Evolutionary conservation across 2,797 vertebrate genomes (phyloP).

Genomic region (Anguilla anguilla): DNA sequence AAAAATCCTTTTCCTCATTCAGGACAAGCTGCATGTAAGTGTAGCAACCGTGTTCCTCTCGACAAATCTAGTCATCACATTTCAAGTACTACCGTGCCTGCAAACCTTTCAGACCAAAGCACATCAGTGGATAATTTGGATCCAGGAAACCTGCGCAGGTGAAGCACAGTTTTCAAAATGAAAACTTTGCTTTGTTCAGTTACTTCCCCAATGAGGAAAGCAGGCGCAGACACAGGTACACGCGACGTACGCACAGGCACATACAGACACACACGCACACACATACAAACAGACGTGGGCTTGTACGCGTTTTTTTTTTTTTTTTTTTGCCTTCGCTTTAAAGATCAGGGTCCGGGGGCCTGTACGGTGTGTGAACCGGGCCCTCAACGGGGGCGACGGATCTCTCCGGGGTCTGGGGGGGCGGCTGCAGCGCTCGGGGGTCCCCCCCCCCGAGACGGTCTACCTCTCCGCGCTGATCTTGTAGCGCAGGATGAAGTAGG

Average conservation of each 20-base stretch:
- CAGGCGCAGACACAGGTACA: not conserved
- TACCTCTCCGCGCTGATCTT: slow-evolving; percentile 92
- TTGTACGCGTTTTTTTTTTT: not conserved
- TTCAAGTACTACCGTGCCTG: not conserved
- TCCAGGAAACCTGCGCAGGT: not conserved
- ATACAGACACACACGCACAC: not conserved
- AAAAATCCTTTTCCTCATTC: not conserved
- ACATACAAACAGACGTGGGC: not conserved
- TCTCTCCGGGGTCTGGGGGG: not conserved
- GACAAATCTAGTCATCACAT: not conserved
- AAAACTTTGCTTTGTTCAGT: not conserved
- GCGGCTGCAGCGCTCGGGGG: not conserved
- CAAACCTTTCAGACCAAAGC: not conserved
- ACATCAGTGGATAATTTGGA: not conserved
- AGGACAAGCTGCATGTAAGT: not conserved
- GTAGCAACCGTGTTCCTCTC: not conserved
- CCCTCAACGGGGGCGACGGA: not conserved
- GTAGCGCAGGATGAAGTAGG: slow-evolving; percentile 90
- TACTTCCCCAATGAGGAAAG: not conserved
- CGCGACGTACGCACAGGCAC: not conserved
- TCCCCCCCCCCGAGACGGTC: slow-evolving; percentile 37
- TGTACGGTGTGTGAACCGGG: not conserved
- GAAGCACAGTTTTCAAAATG: not conserved
- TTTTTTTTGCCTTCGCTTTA: not conserved
- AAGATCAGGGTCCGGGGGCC: not conserved